A percentile compares a stretch with the other conserved stretches of the same genome.
phyloP scores from a whole-genome alignment of 30 jellyfish, hydroid and myxozoan species.

The Calvadosia cruxmelitensis region DNA sequence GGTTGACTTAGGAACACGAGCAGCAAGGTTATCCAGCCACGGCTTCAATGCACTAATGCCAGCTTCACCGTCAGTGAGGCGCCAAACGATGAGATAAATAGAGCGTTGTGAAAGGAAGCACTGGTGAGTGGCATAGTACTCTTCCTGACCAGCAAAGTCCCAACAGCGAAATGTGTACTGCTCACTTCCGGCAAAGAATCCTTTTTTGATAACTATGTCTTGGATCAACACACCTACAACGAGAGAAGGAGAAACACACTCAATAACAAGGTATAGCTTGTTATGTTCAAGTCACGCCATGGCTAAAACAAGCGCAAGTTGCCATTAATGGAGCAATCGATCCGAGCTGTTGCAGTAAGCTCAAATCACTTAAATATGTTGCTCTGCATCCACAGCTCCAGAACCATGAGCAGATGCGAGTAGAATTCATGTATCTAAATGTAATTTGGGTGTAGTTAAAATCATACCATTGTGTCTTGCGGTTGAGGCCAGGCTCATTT shows the following conservation, averaged over 20 bases:
- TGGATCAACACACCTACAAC: constrained; percentile 45
- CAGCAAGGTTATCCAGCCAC: constrained; percentile 72
- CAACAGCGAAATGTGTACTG: constrained; percentile 56
- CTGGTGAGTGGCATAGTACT: constrained; percentile 87
- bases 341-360: no score
- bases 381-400: no score
- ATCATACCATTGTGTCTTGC: no score
- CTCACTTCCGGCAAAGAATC: neutral
- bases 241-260: neutral
- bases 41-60: constrained; percentile 57
- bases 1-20: constrained; percentile 61
- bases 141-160: constrained; percentile 98
- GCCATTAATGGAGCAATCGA: no score
- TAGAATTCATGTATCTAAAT: no score
- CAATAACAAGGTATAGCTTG: no score
- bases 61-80: constrained; percentile 27
- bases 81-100: constrained; percentile 68
- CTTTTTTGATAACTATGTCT: constrained; percentile 7
- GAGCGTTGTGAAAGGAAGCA: constrained; percentile 80
- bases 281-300: neutral
- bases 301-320: no score
- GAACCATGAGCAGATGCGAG: no score
- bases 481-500: no score
- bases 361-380: no score
- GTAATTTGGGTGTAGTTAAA: no score